A percentile compares a stretch with the other conserved stretches of the same genome.
Evolutionary conservation across 2,113 vertebrate species (phyloP).

Genomic region (Ciconia maguari): DNA sequence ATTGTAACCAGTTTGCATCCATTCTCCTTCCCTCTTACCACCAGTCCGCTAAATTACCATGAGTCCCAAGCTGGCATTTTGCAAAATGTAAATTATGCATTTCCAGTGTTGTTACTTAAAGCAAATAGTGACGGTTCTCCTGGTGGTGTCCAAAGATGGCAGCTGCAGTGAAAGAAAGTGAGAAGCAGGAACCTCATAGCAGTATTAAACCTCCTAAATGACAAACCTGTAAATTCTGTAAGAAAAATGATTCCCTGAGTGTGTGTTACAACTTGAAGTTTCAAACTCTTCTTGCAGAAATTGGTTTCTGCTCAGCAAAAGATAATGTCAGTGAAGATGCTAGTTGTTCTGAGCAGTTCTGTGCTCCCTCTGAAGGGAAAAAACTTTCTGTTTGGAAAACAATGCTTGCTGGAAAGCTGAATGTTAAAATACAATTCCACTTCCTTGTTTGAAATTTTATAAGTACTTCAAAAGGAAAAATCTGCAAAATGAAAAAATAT

Average conservation of each 20-base stretch:
- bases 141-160: constrained; percentile 49
- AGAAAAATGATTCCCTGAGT: constrained; percentile 70
- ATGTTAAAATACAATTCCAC: neutral
- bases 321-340: constrained; percentile 72
- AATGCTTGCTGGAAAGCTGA: neutral
- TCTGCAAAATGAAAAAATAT: neutral
- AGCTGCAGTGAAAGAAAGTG: constrained; percentile 44
- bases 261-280: constrained; percentile 74
- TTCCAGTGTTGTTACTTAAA: neutral
- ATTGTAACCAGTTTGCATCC: neutral
- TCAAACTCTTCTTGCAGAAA: constrained; percentile 77
- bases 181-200: constrained; percentile 20
- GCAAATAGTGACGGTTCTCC: constrained; percentile 35
- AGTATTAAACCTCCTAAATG: constrained; percentile 74
- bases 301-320: constrained; percentile 78
- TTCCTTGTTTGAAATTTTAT: neutral
- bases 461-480: neutral
- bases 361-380: neutral
- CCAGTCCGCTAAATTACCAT: neutral
- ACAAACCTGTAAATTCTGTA: constrained; percentile 75
- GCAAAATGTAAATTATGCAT: neutral
- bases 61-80: neutral
- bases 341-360: constrained; percentile 30
- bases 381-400: neutral
- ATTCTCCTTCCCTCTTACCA: neutral